phyloP scores from a whole-genome alignment of 2,113 vertebrate genomes.

The Phaethornis superciliosus region DNA sequence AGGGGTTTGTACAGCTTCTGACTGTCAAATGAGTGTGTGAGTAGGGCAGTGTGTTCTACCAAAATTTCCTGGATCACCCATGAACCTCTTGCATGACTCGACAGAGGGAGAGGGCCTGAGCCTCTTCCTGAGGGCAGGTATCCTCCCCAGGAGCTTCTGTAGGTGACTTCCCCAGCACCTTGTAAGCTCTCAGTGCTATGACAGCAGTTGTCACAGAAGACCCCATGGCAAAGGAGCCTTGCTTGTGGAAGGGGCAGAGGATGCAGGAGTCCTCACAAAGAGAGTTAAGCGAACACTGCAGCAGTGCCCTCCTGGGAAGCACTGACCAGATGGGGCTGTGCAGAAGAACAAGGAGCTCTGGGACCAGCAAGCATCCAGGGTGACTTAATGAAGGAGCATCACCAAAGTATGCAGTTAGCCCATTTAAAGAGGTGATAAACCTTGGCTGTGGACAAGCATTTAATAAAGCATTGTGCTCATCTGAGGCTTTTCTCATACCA shows the following conservation, averaged over 20 bases:
- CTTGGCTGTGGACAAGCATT: neutral
- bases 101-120: neutral
- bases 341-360: rapidly evolving
- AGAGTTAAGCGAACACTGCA: neutral
- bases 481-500: neutral
- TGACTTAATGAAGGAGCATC: neutral
- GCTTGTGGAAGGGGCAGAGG: neutral
- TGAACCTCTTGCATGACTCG: neutral
- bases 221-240: neutral
- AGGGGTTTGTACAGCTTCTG: neutral
- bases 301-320: neutral
- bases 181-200: neutral
- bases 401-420: neutral
- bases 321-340: neutral
- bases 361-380: neutral
- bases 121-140: neutral
- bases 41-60: neutral
- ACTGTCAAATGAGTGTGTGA: neutral
- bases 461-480: neutral
- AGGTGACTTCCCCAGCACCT: neutral
- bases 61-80: neutral
- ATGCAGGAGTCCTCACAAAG: neutral
- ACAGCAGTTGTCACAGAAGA: neutral
- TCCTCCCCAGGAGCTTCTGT: neutral
- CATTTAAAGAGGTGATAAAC: neutral